phyloP scores from a whole-genome alignment of 2,113 vertebrate species.

The Alexandromys fortis region DNA sequence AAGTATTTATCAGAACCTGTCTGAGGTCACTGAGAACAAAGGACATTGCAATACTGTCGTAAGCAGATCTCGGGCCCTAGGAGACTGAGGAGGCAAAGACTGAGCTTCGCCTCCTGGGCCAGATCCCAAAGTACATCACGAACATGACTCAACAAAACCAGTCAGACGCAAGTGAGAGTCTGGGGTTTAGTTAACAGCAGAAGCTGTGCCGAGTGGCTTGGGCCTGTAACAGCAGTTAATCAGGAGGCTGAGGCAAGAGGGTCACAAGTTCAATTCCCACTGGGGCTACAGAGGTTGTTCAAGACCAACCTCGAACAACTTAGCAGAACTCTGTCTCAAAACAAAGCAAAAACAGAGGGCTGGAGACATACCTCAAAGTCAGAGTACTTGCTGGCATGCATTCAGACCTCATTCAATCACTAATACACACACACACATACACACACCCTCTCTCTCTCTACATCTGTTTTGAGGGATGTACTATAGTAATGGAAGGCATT shows the following conservation, averaged over 20 bases:
- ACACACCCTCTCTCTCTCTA: too few species aligned
- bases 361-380: background rate
- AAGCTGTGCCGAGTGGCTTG: too few species aligned
- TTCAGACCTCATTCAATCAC: background rate
- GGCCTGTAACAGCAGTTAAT: background rate
- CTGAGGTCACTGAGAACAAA: background rate
- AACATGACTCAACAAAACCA: background rate
- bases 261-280: background rate
- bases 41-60: background rate
- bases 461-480: background rate
- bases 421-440: background rate
- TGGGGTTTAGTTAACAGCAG: background rate
- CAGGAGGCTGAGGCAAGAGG: background rate
- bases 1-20: background rate
- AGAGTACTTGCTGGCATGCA: background rate
- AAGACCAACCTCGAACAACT: background rate
- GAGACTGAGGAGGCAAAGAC: background rate
- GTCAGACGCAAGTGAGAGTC: background rate
- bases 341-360: background rate
- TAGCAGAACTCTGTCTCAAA: background rate
- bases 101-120: background rate
- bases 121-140: background rate
- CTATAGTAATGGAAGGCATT: background rate
- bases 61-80: background rate
- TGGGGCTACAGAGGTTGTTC: background rate